phyloP scores from a whole-genome alignment of 2,888 invertebrate genomes.

The Galeruca laticollis region DNA sequence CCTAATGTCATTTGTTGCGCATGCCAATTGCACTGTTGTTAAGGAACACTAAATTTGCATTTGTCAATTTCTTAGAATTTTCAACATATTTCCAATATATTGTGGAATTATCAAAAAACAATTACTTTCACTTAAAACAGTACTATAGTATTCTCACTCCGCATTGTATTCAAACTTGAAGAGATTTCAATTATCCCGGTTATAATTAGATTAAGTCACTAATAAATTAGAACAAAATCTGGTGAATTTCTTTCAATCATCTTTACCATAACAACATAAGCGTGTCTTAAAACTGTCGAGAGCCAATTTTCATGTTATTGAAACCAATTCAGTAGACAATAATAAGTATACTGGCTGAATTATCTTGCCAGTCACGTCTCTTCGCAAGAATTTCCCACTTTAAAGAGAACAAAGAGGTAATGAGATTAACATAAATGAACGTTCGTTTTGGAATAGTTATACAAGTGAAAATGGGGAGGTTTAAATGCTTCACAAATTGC shows the following conservation, averaged over 20 bases:
- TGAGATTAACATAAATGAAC: constrained; percentile 47
- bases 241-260: constrained; percentile 2
- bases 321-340: constrained; percentile 32
- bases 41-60: too few relatives aligned
- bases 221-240: constrained; percentile 1
- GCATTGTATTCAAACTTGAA: too few relatives aligned
- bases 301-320: constrained; percentile 36
- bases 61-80: too few relatives aligned
- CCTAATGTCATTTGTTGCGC: too few relatives aligned
- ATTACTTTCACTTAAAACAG: too few relatives aligned
- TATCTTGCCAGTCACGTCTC: constrained; percentile 42
- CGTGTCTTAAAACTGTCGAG: constrained; percentile 21
- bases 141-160: too few relatives aligned
- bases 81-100: too few relatives aligned
- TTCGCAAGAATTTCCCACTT: constrained; percentile 42
- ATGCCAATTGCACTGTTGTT: too few relatives aligned
- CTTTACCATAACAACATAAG: constrained; percentile 4
- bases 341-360: constrained; percentile 21
- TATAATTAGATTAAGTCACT: neutral
- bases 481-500: constrained; percentile 34
- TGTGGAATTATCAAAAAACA: too few relatives aligned
- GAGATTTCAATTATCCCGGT: too few relatives aligned
- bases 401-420: constrained; percentile 45
- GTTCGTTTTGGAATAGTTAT: constrained; percentile 37
- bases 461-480: constrained; percentile 26